These are phyloP conservation scores for Pocillopora verrucosa DNA, from an alignment of 64 coral and sea anemone species.

Conservation along the genomic window DNA sequence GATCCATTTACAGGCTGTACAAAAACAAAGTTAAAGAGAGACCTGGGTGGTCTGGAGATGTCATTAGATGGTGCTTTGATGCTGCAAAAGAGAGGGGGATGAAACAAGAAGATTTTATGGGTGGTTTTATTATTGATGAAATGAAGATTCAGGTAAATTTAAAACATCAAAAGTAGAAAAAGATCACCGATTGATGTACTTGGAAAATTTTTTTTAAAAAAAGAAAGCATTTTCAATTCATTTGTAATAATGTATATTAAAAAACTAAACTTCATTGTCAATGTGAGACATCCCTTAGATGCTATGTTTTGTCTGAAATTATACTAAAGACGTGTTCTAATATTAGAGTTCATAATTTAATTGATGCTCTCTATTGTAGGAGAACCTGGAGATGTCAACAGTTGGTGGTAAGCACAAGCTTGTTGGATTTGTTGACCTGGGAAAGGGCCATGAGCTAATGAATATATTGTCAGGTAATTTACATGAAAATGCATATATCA, in stretches of 20 bases:
- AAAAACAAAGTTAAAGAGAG: slow-evolving; percentile 48
- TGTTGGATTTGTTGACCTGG: slow-evolving; percentile 68
- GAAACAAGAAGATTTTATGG: slow-evolving; percentile 32
- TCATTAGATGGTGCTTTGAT: slow-evolving; percentile 17
- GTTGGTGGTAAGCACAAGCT: slow-evolving; percentile 59
- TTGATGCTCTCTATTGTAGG: not conserved
- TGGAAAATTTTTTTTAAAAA: slow-evolving; percentile 2
- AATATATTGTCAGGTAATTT: slow-evolving; percentile 19
- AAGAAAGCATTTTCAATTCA: no score
- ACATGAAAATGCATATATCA: not conserved
- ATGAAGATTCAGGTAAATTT: slow-evolving; percentile 45
- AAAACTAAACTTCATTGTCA: no score
- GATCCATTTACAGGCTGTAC: slow-evolving; percentile 22
- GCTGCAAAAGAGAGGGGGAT: not conserved
- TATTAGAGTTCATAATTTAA: not conserved
- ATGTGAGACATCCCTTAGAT: no score
- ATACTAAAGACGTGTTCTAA: not conserved
- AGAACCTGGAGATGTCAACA: slow-evolving; percentile 66
- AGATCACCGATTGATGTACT: slow-evolving; percentile 4
- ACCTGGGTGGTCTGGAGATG: slow-evolving; percentile 25
- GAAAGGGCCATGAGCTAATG: slow-evolving; percentile 52
- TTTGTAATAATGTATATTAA: no score
- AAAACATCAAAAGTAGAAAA: not conserved
- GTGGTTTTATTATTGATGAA: slow-evolving; percentile 28
- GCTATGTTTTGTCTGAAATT: no score